Conservation (phyloP, 1,140 invertebrate genomes). For the Drosophila mauritiana region DNA sequence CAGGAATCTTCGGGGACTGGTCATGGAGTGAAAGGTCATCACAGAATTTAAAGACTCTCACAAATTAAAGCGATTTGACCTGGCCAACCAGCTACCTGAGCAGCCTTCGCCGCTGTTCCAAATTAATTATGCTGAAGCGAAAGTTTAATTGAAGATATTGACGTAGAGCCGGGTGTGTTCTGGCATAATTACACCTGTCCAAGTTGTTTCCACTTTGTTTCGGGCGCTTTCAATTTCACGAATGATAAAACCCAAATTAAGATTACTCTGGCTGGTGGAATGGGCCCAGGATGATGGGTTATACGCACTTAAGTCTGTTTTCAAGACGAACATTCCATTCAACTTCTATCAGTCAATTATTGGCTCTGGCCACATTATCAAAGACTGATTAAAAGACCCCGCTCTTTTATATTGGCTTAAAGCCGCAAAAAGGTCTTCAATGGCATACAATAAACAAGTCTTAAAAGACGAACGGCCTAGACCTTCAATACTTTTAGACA, state of each 20-base stretch:
- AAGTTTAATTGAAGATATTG: slow-evolving; percentile 79
- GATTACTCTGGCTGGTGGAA: slow-evolving; percentile 17
- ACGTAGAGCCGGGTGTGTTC: slow-evolving; percentile 37
- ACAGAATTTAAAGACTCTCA: slow-evolving; percentile 46
- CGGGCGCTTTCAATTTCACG: slow-evolving; percentile 71
- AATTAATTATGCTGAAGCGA: slow-evolving; percentile 75
- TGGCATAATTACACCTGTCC: slow-evolving; percentile 78
- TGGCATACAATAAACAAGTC: slow-evolving; percentile 42
- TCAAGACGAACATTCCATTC: slow-evolving; percentile 15
- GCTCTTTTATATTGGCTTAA: slow-evolving; percentile 42
- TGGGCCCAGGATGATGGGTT: slow-evolving; percentile 14
- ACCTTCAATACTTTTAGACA: slow-evolving; percentile 12
- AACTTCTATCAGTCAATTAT: slow-evolving; percentile 60
- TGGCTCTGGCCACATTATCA: slow-evolving; percentile 56
- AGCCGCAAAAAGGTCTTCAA: slow-evolving; percentile 67
- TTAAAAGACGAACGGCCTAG: slow-evolving; percentile 2
- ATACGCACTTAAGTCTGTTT: slow-evolving; percentile 1
- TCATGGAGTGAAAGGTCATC: slow-evolving; percentile 41
- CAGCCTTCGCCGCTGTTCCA: slow-evolving; percentile 23
- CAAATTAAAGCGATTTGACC: slow-evolving; percentile 19
- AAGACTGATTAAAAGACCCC: slow-evolving; percentile 57
- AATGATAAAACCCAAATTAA: slow-evolving; percentile 76
- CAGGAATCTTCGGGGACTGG: slow-evolving; percentile 15
- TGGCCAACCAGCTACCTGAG: slow-evolving; percentile 6
- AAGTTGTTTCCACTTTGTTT: slow-evolving; percentile 63